Conservation (phyloP, 2,113 vertebrate species). For the Leptocoma aspasia region DNA sequence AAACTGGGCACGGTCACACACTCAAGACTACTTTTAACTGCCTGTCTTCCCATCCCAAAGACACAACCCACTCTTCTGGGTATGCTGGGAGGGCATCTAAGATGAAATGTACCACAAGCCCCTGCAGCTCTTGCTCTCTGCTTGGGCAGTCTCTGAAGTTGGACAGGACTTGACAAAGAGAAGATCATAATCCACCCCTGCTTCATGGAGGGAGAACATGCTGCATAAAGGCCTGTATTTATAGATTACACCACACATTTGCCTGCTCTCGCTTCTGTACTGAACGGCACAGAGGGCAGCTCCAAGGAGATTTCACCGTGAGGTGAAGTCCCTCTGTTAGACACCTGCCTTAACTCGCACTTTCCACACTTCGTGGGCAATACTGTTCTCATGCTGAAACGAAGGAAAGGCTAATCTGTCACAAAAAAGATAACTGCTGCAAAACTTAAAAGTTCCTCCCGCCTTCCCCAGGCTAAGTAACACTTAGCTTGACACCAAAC, state of each 20-base stretch:
- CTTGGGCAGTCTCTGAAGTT: not conserved
- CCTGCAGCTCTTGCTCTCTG: not conserved
- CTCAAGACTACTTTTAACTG: not conserved
- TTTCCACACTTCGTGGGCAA: not conserved
- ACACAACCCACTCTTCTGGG: not conserved
- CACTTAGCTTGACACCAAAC: constrained; percentile 14
- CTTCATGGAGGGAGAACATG: rapidly evolving
- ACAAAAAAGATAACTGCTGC: not conserved
- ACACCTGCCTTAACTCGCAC: not conserved
- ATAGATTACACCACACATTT: not conserved
- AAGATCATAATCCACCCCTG: not conserved
- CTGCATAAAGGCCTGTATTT: not conserved
- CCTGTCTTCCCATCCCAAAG: not conserved
- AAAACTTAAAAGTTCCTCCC: not conserved
- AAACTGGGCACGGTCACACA: not conserved
- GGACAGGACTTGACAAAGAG: not conserved
- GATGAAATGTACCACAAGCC: not conserved
- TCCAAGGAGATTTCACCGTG: rapidly evolving
- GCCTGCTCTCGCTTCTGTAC: not conserved
- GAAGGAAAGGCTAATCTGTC: not conserved
- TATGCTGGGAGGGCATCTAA: not conserved
- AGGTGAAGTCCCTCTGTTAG: not conserved
- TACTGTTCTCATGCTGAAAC: not conserved
- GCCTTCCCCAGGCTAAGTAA: not conserved
- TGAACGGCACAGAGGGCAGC: not conserved